Evolutionary conservation across 2,113 vertebrate genomes (phyloP).

Genomic region (Ptilorrhoa leucosticta): DNA sequence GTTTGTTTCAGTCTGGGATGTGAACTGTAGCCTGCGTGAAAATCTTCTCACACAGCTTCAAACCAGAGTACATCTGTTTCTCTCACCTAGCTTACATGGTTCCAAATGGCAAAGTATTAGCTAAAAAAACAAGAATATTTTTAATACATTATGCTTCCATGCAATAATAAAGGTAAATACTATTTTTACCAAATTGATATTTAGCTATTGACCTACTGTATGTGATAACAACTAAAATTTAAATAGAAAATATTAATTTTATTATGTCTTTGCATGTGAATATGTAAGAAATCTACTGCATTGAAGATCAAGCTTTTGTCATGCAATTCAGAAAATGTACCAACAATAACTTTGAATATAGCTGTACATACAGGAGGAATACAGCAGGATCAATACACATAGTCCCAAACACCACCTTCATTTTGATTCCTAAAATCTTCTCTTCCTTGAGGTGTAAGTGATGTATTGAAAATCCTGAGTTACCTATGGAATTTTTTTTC

Average conservation of each 20-base stretch:
- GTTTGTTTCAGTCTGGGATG: not conserved
- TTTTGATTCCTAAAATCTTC: not conserved
- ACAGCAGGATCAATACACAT: not conserved
- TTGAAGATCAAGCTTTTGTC: not conserved
- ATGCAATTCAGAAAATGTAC: not conserved
- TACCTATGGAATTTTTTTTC: not conserved
- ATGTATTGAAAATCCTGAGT: not conserved
- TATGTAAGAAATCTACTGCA: not conserved
- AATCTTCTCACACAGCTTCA: not conserved
- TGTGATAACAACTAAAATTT: not conserved
- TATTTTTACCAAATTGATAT: not conserved
- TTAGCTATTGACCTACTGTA: not conserved
- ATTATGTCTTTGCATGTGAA: not conserved
- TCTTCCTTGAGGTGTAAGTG: not conserved
- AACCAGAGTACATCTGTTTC: not conserved
- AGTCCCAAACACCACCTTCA: not conserved
- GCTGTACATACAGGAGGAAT: not conserved
- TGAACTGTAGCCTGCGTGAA: not conserved
- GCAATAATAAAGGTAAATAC: not conserved
- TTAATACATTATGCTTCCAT: not conserved
- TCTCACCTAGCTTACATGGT: not conserved
- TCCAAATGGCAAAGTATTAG: not conserved
- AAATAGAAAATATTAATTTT: not conserved
- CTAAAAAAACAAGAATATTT: not conserved
- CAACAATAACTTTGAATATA: not conserved